Conservation (phyloP, 2,113 vertebrate genomes). For the Pungitius pungitius region DNA sequence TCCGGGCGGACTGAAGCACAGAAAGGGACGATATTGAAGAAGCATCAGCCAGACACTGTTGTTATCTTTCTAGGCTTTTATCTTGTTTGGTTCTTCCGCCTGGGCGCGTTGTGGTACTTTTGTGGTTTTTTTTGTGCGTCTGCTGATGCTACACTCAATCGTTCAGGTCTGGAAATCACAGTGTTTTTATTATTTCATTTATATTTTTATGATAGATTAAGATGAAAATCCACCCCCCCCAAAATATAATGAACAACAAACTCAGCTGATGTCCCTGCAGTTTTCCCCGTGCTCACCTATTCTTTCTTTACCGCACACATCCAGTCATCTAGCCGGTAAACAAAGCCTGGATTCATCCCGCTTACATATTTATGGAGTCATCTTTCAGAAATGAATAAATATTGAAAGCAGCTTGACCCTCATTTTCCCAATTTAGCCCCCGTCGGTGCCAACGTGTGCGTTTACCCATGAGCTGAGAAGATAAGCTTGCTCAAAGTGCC, state of each 20-base stretch:
- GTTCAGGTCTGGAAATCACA: not conserved
- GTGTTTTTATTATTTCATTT: not conserved
- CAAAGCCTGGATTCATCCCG: slow-evolving; percentile 56
- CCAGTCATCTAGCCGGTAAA: slow-evolving; percentile 58
- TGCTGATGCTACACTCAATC: not conserved
- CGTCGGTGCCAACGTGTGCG: slow-evolving; percentile 53
- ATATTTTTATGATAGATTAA: not conserved
- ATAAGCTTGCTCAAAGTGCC: slow-evolving; percentile 66
- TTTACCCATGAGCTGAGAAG: slow-evolving; percentile 58
- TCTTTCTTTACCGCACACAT: slow-evolving; percentile 13
- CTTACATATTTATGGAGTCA: slow-evolving; percentile 69
- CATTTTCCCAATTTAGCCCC: slow-evolving; percentile 65
- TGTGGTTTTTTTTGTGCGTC: not conserved
- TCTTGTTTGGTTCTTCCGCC: slow-evolving; percentile 6
- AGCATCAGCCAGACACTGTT: not conserved
- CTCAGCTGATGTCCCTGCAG: not conserved
- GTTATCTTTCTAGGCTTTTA: not conserved
- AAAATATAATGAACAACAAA: not conserved
- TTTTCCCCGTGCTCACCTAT: slow-evolving; percentile 1
- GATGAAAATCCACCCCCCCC: not conserved
- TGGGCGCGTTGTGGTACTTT: not conserved
- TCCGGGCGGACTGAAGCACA: slow-evolving; percentile 5
- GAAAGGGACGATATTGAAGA: not conserved
- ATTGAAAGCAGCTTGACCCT: slow-evolving; percentile 73
- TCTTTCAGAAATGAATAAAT: slow-evolving; percentile 60